Base-by-base conservation (phyloP, 92 coral and sea anemone genomes). In the Montipora capitata region DNA sequence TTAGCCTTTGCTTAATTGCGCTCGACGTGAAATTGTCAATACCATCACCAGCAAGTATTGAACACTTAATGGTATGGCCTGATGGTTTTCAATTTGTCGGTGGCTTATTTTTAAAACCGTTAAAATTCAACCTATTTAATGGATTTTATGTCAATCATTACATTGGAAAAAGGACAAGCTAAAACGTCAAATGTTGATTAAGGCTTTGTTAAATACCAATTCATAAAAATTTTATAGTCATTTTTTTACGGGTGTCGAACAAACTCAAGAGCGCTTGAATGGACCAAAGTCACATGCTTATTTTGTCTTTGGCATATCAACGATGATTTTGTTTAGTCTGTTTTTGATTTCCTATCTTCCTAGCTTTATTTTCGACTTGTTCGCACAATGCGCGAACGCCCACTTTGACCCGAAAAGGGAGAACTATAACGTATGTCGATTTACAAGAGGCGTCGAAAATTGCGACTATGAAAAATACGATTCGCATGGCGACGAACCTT, bases 401-500 rank as follows among this genome's bases (percentile, higher is more conserved):
- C 16, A 38, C 14, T 6, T 10, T 27, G 2, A 64, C 9, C 49
- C 17, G 16, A 81, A 16, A 16, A 42, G 12, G 17, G 11, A 35
- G 9, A 43, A 38, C 13, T 83, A 83, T 27, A 83, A 73, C 71
- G 72, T 40, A 6, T 83, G 87, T 72, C 72, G 87, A 20, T 59
- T 83, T 62, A 42, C 76, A 57, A 62, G 80, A 70, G 18, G 72
- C 4, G 56, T 58, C 0, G 72, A 59, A 6, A 10, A 35, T 18
- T 83, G 87, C 48, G 61, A 83, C 62, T 83, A 40, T 35, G 59
- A 83, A 15, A 83, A 42, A 13, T 83, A 72, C 79, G 87, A 83
- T 43, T 83, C 87, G 10, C 44, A 9, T 14, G 89, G 68, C 41
- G 96, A 87, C 5, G 94, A 91, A 18, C 96, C 96, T 58, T 94